These are phyloP conservation scores for Gallinago media DNA, from an alignment of 2,113 vertebrate genomes.

Conservation along the genomic window DNA sequence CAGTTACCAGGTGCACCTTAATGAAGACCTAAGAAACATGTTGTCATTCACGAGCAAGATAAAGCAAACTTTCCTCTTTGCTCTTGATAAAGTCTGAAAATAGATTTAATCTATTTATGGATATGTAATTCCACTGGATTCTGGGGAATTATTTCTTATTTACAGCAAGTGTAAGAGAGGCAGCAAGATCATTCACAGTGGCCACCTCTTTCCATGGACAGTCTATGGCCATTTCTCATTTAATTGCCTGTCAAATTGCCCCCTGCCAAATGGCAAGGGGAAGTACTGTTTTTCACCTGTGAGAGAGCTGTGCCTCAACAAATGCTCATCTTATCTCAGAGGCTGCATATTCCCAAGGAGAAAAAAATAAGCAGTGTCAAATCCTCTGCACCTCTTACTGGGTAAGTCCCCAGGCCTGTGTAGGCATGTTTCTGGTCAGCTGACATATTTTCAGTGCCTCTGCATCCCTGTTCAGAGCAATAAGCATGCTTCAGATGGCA, in stretches of 20 bases:
- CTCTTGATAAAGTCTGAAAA: background rate
- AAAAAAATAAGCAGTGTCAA: background rate
- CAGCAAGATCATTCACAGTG: background rate
- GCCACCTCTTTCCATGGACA: background rate
- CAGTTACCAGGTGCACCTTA: background rate
- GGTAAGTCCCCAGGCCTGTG: fast-evolving
- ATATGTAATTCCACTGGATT: background rate
- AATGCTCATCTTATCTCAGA: background rate
- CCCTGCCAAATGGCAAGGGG: background rate
- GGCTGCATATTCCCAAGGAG: background rate
- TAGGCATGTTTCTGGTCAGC: background rate
- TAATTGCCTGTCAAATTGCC: background rate
- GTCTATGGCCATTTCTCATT: background rate
- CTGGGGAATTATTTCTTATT: background rate
- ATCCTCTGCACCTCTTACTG: background rate
- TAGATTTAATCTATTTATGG: slow-evolving; percentile 2
- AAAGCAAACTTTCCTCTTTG: background rate
- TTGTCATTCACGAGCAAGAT: background rate
- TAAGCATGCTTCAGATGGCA: background rate
- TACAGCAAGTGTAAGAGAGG: background rate
- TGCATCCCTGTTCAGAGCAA: background rate
- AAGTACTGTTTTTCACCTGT: background rate
- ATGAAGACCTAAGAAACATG: background rate
- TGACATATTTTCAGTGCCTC: background rate
- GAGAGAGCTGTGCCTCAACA: background rate